Percentiles rank a stretch among this genome's conserved stretches.
Evolutionary conservation across 1,140 invertebrate genomes (phyloP).

Genomic region (Plectrocnemia conspersa): DNA sequence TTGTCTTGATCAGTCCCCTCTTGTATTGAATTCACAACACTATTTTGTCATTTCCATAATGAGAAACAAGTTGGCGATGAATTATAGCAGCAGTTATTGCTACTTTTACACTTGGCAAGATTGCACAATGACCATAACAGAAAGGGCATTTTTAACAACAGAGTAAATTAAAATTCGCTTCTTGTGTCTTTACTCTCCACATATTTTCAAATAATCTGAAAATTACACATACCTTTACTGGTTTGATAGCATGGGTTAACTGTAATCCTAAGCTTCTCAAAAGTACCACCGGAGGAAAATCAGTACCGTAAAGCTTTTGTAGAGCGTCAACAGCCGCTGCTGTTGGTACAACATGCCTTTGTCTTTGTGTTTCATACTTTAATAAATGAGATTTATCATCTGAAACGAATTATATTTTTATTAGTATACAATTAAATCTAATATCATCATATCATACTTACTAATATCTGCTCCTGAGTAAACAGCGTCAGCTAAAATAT

Average conservation of each 20-base stretch:
- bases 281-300: conserved; percentile 74
- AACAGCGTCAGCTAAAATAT: conserved; percentile 64
- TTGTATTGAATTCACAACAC: too few species aligned
- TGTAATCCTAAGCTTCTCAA: conserved; percentile 81
- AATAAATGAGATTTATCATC: conserved; percentile 64
- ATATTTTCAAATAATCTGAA: too few species aligned
- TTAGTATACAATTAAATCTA: conserved; percentile 2
- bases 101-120: too few species aligned
- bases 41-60: too few species aligned
- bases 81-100: too few species aligned
- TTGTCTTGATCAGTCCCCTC: too few species aligned
- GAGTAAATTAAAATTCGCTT: too few species aligned
- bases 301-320: conserved; percentile 77
- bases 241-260: conserved; percentile 70
- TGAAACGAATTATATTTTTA: conserved; percentile 35
- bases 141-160: too few species aligned
- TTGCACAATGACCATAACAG: too few species aligned
- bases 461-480: conserved; percentile 70
- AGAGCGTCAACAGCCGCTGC: conserved; percentile 84
- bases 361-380: conserved; percentile 80
- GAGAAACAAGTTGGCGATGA: too few species aligned
- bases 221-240: conserved; percentile 61
- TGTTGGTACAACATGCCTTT: conserved; percentile 82
- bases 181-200: too few species aligned
- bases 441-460: conserved; percentile 40